A percentile compares a stretch with the other conserved stretches of the same genome.
Evolutionary conservation across 2,888 invertebrate genomes (phyloP).

Genomic region (Tortrix viridana): DNA sequence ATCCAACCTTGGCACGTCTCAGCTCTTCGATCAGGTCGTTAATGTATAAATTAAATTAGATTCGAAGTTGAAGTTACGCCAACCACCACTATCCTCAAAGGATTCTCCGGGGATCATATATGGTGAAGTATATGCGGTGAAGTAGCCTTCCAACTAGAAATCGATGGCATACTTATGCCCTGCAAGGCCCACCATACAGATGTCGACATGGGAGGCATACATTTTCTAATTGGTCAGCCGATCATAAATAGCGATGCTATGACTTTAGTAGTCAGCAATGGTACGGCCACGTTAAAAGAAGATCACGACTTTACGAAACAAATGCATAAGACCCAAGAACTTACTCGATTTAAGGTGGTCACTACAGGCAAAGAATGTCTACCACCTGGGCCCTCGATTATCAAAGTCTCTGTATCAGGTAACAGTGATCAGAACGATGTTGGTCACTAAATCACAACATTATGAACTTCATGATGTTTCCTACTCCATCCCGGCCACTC

Average conservation of each 20-base stretch:
- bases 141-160: conserved; percentile 39
- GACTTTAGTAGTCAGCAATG: neutral
- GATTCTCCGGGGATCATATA: conserved; percentile 37
- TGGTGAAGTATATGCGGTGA: conserved; percentile 38
- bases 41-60: too few species aligned
- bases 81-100: conserved; percentile 29
- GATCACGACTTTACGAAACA: neutral
- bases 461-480: conserved; percentile 42
- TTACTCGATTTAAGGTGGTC: conserved; percentile 33
- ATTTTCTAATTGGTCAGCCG: conserved; percentile 44
- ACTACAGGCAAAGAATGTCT: conserved; percentile 37
- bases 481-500: conserved; percentile 44
- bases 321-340: conserved; percentile 31
- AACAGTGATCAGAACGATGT: neutral
- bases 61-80: conserved; percentile 30
- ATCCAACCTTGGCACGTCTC: too few species aligned
- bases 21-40: too few species aligned
- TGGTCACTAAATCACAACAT: conserved; percentile 34
- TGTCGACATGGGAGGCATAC: conserved; percentile 39
- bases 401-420: conserved; percentile 34
- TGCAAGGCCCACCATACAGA: conserved; percentile 34
- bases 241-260: neutral
- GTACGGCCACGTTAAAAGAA: neutral
- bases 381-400: conserved; percentile 41
- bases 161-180: neutral